phyloP scores from a whole-genome alignment of 2,797 vertebrate species.

The Micropoecilia bifurca region DNA sequence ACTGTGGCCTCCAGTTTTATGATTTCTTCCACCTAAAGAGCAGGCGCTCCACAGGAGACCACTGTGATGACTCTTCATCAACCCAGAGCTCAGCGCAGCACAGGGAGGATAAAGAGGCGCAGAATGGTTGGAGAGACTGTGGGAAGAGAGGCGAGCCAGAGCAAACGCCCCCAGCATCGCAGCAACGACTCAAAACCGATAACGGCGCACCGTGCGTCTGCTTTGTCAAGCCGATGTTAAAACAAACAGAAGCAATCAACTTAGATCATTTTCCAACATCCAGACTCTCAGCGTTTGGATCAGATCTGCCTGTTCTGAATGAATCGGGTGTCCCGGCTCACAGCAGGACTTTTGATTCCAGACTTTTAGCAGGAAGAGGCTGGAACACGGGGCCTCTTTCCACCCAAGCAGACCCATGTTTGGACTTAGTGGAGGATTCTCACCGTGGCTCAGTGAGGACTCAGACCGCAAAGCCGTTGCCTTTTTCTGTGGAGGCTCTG shows the following conservation, averaged over 20 bases:
- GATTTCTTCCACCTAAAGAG: conserved; percentile 68
- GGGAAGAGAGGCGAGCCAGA: conserved; percentile 49
- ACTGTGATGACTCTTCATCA: conserved; percentile 40
- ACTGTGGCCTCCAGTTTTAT: conserved; percentile 75
- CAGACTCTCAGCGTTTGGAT: conserved; percentile 43
- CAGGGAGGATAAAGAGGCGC: conserved; percentile 33
- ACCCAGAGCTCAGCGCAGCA: conserved; percentile 30
- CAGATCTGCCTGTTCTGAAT: conserved; percentile 36
- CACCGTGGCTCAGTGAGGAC: conserved; percentile 63
- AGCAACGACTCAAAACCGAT: conserved; percentile 42
- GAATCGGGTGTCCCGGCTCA: conserved; percentile 33
- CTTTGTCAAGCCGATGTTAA: conserved; percentile 42
- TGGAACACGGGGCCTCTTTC: conserved; percentile 49
- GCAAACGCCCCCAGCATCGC: conserved; percentile 28
- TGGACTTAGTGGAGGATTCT: conserved; percentile 62
- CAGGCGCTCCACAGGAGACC: conserved; percentile 39
- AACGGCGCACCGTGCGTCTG: conserved; percentile 20
- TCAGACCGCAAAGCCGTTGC: conserved; percentile 66
- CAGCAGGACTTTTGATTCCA: conserved; percentile 64
- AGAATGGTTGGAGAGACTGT: conserved; percentile 44
- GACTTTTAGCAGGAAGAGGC: conserved; percentile 42
- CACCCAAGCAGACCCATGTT: conserved; percentile 36
- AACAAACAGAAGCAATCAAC: conserved; percentile 39
- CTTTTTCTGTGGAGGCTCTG: conserved; percentile 81
- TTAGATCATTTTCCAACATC: conserved; percentile 16